phyloP scores from a whole-genome alignment of 2,888 invertebrate species.

The Danaus chrysippus region DNA sequence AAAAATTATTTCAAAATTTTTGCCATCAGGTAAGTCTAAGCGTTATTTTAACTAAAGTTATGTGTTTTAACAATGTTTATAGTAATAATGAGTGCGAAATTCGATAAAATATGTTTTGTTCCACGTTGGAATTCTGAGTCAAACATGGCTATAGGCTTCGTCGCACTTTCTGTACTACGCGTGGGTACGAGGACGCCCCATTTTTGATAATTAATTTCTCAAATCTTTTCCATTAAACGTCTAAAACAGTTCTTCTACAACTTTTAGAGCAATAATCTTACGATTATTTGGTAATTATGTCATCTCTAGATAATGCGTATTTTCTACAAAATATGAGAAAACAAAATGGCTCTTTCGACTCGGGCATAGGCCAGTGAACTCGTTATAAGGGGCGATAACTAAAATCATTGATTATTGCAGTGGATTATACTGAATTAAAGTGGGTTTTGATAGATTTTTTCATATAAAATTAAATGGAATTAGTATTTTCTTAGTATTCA shows the following conservation, averaged over 20 bases:
- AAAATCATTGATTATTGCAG: slow-evolving; percentile 46
- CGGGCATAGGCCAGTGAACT: slow-evolving; percentile 77
- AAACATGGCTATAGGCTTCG: slow-evolving; percentile 77
- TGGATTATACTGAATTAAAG: slow-evolving; percentile 35
- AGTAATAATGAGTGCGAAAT: slow-evolving; percentile 51
- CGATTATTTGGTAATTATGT: slow-evolving; percentile 71
- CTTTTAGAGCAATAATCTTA: slow-evolving; percentile 61
- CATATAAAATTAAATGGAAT: slow-evolving; percentile 25
- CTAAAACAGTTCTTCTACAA: slow-evolving; percentile 73
- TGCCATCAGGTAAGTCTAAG: slow-evolving; percentile 76
- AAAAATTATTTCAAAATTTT: slow-evolving; percentile 79
- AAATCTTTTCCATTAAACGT: slow-evolving; percentile 68
- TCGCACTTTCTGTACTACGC: slow-evolving; percentile 75
- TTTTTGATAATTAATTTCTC: slow-evolving; percentile 77
- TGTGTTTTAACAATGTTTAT: slow-evolving; percentile 57
- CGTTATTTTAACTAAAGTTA: slow-evolving; percentile 58
- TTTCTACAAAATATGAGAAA: slow-evolving; percentile 76
- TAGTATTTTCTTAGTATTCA: slow-evolving; percentile 28
- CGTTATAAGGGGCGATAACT: slow-evolving; percentile 71
- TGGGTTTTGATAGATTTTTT: slow-evolving; percentile 33
- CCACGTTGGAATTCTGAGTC: slow-evolving; percentile 78
- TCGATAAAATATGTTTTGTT: slow-evolving; percentile 59
- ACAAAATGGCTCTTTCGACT: slow-evolving; percentile 79
- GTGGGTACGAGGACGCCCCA: slow-evolving; percentile 75
- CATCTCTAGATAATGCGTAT: slow-evolving; percentile 73